Evolutionary conservation across 2,888 invertebrate genomes (phyloP), one percentile per base, ranked within the genome.

Genomic region (Myopa testacea): DNA sequence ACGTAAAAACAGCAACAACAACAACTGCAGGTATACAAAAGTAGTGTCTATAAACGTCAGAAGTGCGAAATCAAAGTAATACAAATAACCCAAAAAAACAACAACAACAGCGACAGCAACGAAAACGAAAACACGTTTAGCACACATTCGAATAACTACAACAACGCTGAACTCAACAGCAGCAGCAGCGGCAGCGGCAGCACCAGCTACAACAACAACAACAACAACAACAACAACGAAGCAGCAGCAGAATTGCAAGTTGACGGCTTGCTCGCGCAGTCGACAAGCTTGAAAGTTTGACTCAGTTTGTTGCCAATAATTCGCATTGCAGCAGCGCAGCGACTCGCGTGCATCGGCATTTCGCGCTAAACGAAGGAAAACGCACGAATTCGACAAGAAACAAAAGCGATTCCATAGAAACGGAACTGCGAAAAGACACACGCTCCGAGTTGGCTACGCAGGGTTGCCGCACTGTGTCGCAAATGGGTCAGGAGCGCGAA

Each of bases 301-400:
- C 75, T 75, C 75, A 78, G 78, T 78, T 62, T 78, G 78, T 78
- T 78, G 76, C 78, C 78, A 78, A 78, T 78, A 76, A 78, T 78
- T 75, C 75, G 75, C 74, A 74, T 63, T 69, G 74, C 73, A 67
- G 74, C 78, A 78, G 78, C 78, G 78, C 78, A 68, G 55, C 62
- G 58, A n/a, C 12, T 62, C 76, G 76, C 71, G 63, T 55, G 70
- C 70, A 76, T 70, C 76, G 76, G 76, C 76, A 71, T 40, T 71
- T 76, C 55, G 63, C 65, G 55, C 14, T 12, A 45, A 55, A 19
- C 52, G n/a, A 52, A 50, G 37, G 52, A 67, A 68, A 76, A 76
- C 72, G 50, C 14, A 38, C 38, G 34, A 73, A 79, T 75, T 76
- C 77, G 78, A 78, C 76, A 79, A 79, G 76, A 55, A 70, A 68